Evolutionary conservation across 2,797 vertebrate genomes (phyloP), one percentile per base, ranked within the genome.

Genomic region (Trachops cirrhosus): DNA sequence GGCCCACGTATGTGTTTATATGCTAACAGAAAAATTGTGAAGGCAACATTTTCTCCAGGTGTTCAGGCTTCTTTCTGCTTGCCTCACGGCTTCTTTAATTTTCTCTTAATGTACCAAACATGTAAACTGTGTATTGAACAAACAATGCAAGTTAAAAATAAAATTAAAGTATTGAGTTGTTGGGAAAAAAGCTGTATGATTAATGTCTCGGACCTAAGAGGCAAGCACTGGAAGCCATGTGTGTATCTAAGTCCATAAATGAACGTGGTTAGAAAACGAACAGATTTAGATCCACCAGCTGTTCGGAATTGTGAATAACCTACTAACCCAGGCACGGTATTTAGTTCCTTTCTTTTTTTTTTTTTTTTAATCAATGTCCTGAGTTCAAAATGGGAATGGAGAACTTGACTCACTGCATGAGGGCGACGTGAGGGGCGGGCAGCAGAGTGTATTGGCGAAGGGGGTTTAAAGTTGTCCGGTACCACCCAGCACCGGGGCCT

Each of bases 251-350:
- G 84, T 86, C 50, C 15, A 37, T 50, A 18, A 46, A 93, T 67
- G 92, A 70, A 95, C 59, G 52, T 24, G 44, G 92, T 46, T 14
- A 91, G 75, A 91, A 83, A 14, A 80, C 57, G 70, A 22, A 44
- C 37, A 41, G 87, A 91, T 85, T 89, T 86, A 92, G 92, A 83
- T 9, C 37, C 12, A 57, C 71, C 80, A 88, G 78, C 84, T 96
- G 90, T 57, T 41, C 62, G 93, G 93, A 79, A 85, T 89, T 96
- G 14, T 71, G 37, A 84, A 73, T 39, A 54, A 54, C 41, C 26
- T 9, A 64, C 70, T 29, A 37, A 86, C 89, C 59, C 83, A 46
- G 34, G 83, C 83, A 44, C 9, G 68, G 19, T 87, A 11, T 46
- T 70, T 46, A 22, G 52, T n/a, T n/a, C n/a, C n/a, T 75, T 75